Evolutionary conservation across 2,888 invertebrate genomes (phyloP).

Genomic region (Chrysomela aeneicollis): DNA sequence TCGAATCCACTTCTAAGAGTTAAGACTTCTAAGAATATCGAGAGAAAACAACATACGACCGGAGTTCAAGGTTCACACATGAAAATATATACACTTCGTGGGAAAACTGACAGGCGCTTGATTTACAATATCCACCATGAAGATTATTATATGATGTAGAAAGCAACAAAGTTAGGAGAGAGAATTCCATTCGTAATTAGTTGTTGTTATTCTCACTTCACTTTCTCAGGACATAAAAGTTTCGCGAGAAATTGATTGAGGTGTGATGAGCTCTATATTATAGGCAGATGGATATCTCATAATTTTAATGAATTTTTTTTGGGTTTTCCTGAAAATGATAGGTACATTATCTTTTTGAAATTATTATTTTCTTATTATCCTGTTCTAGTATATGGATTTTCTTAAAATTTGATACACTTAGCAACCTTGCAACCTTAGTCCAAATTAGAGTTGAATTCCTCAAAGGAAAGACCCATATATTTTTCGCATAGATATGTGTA

Average conservation of each 20-base stretch:
- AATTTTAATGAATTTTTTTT: too few relatives aligned
- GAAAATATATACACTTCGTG: conserved; percentile 22
- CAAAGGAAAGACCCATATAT: too few relatives aligned
- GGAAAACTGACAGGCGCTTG: conserved; percentile 12
- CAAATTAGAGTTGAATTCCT: too few relatives aligned
- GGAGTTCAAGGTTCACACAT: conserved; percentile 32
- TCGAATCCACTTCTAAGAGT: conserved; percentile 3
- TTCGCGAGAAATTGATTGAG: neutral
- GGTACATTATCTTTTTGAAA: too few relatives aligned
- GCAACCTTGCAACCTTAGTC: too few relatives aligned
- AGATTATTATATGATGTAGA: neutral
- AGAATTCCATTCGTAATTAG: neutral
- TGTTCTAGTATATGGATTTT: too few relatives aligned
- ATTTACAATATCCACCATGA: conserved; percentile 1
- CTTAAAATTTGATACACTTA: too few relatives aligned
- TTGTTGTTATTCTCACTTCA: neutral
- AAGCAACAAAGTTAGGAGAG: neutral
- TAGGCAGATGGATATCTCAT: too few relatives aligned
- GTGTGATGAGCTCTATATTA: too few relatives aligned
- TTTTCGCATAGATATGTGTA: too few relatives aligned
- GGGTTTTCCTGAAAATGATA: too few relatives aligned
- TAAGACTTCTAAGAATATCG: conserved; percentile 16
- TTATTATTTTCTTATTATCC: too few relatives aligned
- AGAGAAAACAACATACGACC: conserved; percentile 28
- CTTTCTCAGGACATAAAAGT: neutral